Conservation (phyloP, 2,797 vertebrate genomes). For the Squalus acanthias region DNA sequence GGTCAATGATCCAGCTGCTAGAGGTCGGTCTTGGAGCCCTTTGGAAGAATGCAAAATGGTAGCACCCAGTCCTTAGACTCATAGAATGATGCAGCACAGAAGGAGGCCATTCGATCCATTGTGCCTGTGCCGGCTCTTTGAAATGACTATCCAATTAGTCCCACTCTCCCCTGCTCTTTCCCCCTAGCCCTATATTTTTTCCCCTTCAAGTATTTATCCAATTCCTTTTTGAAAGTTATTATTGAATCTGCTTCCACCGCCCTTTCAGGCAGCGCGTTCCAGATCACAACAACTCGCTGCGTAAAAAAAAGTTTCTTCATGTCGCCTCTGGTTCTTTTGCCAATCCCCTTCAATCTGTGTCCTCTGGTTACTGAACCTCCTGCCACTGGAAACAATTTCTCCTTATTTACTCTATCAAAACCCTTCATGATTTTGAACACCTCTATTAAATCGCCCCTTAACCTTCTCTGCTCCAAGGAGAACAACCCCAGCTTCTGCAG, state of each 20-base stretch:
- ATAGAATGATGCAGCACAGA: neutral
- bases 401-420: no score
- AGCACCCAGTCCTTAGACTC: neutral
- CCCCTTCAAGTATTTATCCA: no score
- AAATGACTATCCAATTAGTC: neutral
- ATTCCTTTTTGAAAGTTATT: no score
- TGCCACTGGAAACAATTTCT: no score
- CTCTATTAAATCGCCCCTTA: no score
- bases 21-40: neutral
- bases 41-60: neutral
- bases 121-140: neutral
- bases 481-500: no score
- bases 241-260: no score
- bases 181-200: neutral
- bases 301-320: neutral
- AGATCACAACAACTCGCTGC: neutral
- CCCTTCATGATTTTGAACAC: no score
- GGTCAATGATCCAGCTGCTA: neutral
- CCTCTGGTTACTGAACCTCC: no score
- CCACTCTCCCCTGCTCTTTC: neutral
- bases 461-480: no score
- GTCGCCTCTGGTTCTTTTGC: neutral
- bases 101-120: neutral
- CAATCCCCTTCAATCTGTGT: neutral
- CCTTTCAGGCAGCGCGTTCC: neutral